Evolutionary conservation across 2,113 vertebrate species (phyloP).

Genomic region (Hypocryptadius cinnamomeus): DNA sequence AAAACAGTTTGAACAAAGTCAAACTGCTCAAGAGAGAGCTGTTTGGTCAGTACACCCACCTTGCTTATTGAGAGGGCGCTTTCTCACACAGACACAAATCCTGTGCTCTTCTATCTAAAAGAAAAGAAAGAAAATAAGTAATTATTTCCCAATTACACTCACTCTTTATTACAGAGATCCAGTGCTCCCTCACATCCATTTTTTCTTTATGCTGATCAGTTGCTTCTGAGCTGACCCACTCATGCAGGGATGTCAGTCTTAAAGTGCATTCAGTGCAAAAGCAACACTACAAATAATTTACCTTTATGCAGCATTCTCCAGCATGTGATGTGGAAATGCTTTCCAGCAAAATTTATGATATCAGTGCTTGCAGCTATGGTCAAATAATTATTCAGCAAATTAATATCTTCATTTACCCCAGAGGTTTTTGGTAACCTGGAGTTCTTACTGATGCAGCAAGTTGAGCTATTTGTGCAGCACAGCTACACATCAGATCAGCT

Average conservation of each 20-base stretch:
- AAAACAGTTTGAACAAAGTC: neutral
- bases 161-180: neutral
- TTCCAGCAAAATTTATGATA: neutral
- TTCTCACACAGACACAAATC: slow-evolving; percentile 95
- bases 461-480: neutral
- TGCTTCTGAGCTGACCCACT: neutral
- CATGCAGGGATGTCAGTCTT: neutral
- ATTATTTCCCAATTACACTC: neutral
- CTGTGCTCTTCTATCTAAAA: slow-evolving; percentile 81
- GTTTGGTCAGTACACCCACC: slow-evolving; percentile 59
- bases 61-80: slow-evolving; percentile 90
- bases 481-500: neutral
- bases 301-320: neutral
- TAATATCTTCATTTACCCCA: neutral
- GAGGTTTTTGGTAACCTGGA: neutral
- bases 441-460: neutral
- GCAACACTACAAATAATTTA: neutral
- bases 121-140: neutral
- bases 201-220: neutral
- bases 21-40: neutral
- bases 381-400: neutral
- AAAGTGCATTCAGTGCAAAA: neutral
- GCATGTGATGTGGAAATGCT: neutral
- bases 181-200: neutral
- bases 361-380: neutral